Conservation (phyloP, 1,140 invertebrate species). For the Bombus vancouverensis region DNA sequence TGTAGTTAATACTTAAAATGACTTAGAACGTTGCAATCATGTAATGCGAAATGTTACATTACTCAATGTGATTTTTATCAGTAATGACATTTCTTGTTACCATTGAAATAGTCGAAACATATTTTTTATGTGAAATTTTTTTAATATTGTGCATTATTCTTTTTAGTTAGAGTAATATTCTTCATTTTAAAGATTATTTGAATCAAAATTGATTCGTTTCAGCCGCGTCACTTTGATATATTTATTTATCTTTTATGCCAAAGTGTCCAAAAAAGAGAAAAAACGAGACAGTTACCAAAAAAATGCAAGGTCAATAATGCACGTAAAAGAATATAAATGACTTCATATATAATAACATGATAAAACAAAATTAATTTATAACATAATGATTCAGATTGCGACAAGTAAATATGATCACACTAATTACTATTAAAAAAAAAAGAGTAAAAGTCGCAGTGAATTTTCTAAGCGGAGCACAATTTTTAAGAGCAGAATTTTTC, state of each 20-base stretch:
- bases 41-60: slow-evolving; percentile 32
- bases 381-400: background rate
- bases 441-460: slow-evolving; percentile 23
- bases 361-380: slow-evolving; percentile 29
- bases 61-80: slow-evolving; percentile 21
- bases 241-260: slow-evolving; percentile 10
- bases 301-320: slow-evolving; percentile 29
- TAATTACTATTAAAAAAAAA: background rate
- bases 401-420: background rate
- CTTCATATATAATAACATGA: slow-evolving; percentile 18
- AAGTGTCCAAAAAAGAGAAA: background rate
- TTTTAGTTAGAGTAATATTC: background rate
- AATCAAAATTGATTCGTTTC: background rate
- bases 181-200: background rate
- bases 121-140: background rate
- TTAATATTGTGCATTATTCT: background rate
- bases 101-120: background rate
- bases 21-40: slow-evolving; percentile 32
- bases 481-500: slow-evolving; percentile 17
- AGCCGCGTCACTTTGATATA: background rate
- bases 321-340: slow-evolving; percentile 30
- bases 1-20: slow-evolving; percentile 31
- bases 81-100: slow-evolving; percentile 18
- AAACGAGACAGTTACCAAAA: slow-evolving; percentile 11
- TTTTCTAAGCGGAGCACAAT: slow-evolving; percentile 48